These are phyloP conservation scores for Elysia crispata DNA, from an alignment of 2,888 invertebrate genomes.

Conservation along the genomic window DNA sequence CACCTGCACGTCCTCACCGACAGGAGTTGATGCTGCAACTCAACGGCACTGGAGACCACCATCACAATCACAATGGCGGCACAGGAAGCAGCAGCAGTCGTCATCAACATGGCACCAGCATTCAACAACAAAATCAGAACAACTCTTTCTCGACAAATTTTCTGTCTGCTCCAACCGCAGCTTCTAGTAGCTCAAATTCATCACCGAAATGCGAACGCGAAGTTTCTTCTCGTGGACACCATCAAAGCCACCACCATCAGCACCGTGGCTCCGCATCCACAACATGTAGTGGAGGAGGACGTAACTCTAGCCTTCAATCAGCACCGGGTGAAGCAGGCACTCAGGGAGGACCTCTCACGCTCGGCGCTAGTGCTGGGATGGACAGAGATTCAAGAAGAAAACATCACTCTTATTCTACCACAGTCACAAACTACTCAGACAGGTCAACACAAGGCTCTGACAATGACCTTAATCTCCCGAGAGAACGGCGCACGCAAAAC, in stretches of 20 bases:
- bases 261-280: constrained; percentile 12
- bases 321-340: constrained; percentile 21
- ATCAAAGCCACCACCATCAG: constrained; percentile 6
- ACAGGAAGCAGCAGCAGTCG: constrained; percentile 7
- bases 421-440: constrained; percentile 41
- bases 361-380: constrained; percentile 24
- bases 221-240: constrained; percentile 10
- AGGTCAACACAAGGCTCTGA: constrained; percentile 65
- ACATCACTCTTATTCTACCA: too few relatives aligned
- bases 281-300: too few relatives aligned
- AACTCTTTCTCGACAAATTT: too few relatives aligned
- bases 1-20: neutral
- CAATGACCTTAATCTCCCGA: constrained; percentile 75
- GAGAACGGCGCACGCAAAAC: constrained; percentile 84
- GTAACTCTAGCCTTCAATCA: neutral
- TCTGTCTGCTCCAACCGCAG: too few relatives aligned
- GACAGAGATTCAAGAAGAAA: neutral
- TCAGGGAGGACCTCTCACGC: constrained; percentile 14
- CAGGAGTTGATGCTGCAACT: neutral
- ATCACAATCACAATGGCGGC: constrained; percentile 9
- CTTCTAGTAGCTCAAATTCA: too few relatives aligned
- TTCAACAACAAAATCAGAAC: neutral
- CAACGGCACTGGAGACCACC: neutral
- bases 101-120: constrained; percentile 26
- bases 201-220: neutral